Evolutionary conservation across 2,888 invertebrate genomes (phyloP), one percentile per base, ranked within the genome.

Genomic region (Chironomus riparius): DNA sequence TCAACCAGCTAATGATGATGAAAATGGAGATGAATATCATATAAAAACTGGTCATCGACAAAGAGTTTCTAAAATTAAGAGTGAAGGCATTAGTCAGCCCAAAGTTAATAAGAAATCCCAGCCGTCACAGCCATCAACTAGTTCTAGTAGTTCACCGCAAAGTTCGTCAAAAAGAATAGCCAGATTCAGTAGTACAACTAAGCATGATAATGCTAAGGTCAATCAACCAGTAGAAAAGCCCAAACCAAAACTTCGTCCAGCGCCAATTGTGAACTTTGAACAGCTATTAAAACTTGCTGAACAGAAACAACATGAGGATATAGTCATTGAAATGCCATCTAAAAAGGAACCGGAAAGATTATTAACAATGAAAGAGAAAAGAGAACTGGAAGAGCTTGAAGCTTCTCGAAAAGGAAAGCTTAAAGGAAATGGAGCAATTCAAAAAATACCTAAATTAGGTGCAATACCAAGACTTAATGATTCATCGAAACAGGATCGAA

Each of bases 251-350:
- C 82, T 85, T 21, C 88, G 88, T 4, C 85, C 86, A 3, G 82
- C 85, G 69, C 92, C 94, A 0, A 90, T 91, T 0, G 87, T 94
- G 82, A 92, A 93, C 82, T 95, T 94, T 81, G 86, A 88, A 79
- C 89, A 92, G 77, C 82, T 96, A 22, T 82, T 96, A 3, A 92
- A 93, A 83, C 84, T 95, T 6, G 95, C 95, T 0, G 92, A 91
- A 79, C 89, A 92, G 80, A 94, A 94, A 81, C 94, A 94, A 78
- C 87, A 88, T 81, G 92, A 94, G 81, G 94, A 94, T 0, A 82
- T 94, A 2, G 86, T 89, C 38, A 83, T 89, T 77, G 87, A 88
- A 78, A 81, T 83, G 72, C 83, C 87, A 78, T 86, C 87, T 5
- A 82, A 83, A 65, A 85, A 86, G 21, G 89, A 90, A 77, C 86